Percentiles rank a stretch among this genome's conserved stretches.
Conservation (phyloP, 2,113 vertebrate species). For the Podarcis raffonei region DNA sequence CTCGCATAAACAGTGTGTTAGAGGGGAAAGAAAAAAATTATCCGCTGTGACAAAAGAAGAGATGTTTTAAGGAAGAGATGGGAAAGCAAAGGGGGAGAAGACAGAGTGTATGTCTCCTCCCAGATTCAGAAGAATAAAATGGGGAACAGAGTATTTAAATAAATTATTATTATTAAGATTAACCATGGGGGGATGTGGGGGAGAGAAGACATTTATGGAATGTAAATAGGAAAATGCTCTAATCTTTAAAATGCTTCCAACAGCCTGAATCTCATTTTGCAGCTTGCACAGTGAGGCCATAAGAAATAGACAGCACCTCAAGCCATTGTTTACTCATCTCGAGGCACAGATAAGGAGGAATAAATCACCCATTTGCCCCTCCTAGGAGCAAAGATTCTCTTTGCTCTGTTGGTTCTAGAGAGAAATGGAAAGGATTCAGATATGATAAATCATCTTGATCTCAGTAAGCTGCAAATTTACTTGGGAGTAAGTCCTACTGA, state of each 20-base stretch:
- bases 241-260: background rate
- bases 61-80: background rate
- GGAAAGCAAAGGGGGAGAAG: background rate
- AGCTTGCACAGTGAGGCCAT: conserved; percentile 39
- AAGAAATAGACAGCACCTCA: conserved; percentile 43
- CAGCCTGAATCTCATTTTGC: background rate
- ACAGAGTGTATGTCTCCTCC: conserved; percentile 22
- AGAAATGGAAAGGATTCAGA: background rate
- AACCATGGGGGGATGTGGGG: background rate
- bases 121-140: background rate
- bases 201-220: background rate
- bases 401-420: background rate
- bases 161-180: too few species aligned
- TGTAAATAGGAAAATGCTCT: background rate
- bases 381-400: background rate
- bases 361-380: background rate
- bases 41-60: background rate
- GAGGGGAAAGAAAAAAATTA: background rate
- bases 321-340: conserved; percentile 26
- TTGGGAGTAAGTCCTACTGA: background rate
- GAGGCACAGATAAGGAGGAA: background rate
- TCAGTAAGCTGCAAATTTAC: background rate
- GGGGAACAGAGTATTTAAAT: background rate
- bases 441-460: background rate
- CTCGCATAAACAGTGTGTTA: background rate